Evolutionary conservation across 35 echinoderm and acorn worm species (phyloP).

Genomic region (Patiria miniata): DNA sequence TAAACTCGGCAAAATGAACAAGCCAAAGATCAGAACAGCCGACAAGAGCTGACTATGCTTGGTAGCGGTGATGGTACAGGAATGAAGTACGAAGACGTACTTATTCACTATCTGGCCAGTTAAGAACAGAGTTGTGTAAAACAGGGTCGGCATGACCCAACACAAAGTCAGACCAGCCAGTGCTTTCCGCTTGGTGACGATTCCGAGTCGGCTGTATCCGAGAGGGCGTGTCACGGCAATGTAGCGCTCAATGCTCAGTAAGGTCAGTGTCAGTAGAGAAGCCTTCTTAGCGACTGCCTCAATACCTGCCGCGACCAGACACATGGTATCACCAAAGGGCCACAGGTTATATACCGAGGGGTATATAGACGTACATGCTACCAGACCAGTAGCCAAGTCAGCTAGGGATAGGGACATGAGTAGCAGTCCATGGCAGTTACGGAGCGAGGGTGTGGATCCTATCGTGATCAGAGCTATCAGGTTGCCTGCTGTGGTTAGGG

Average conservation of each 20-base stretch:
- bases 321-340: neutral
- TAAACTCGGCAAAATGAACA: neutral
- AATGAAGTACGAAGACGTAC: neutral
- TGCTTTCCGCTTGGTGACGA: neutral
- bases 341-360: neutral
- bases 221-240: neutral
- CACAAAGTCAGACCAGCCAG: neutral
- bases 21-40: neutral
- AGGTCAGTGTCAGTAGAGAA: neutral
- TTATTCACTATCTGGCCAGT: neutral
- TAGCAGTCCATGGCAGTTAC: neutral
- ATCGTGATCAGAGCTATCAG: neutral
- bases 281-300: neutral
- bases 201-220: neutral
- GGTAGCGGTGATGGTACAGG: neutral
- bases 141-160: neutral
- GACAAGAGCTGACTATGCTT: neutral
- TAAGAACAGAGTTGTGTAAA: neutral
- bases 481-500: neutral
- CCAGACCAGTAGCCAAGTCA: neutral
- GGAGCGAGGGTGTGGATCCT: neutral
- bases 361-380: neutral
- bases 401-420: neutral
- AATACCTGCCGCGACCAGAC: neutral
- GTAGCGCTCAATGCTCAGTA: conserved; percentile 6